Evolutionary conservation across 2,888 invertebrate species (phyloP), one percentile per base, ranked within the genome.

Genomic region (Lithophane socia): DNA sequence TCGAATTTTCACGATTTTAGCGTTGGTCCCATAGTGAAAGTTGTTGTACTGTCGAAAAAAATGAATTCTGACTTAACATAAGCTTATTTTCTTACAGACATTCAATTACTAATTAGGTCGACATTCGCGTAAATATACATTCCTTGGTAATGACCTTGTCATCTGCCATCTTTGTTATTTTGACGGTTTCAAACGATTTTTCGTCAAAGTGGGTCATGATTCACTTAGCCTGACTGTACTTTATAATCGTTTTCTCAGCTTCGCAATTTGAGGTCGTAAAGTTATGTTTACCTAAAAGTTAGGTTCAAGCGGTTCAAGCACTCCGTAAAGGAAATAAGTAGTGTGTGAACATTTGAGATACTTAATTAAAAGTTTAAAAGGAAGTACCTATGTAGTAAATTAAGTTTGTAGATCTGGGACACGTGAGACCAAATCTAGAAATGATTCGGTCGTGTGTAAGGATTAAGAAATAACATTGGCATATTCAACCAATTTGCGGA

Each of bases 391-490:
- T 29, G 78, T 79, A 66, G 56, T 65, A 64, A 61, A 80, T 88
- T 85, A 83, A 82, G 75, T 79, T 80, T 82, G 69, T 76, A 87
- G 82, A 87, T 83, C 83, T 83, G 67, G 87, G 69, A 0, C 85
- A 75, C 21, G 52, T 66, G 54, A 70, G 56, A 58, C 86, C 75
- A 84, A 76, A 84, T 72, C 44, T 21, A 80, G 88, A 64, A 67
- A 54, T 65, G 74, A 83, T 80, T 73, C 70, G 37, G 37, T 37
- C 37, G 81, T 73, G 73, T 68, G 21, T 68, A 66, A 37, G 42
- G 83, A 86, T 89, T 89, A 88, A 86, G 87, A 86, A 90, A 89
- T 90, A 86, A 85, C 85, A 71, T 82, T 75, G 76, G 82, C 75
- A 82, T 86, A 87, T 77, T 79, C 82, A 73, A 78, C 71, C 83